Evolutionary conservation across 2,888 invertebrate genomes (phyloP).

Genomic region (Chrysina gloriosa): DNA sequence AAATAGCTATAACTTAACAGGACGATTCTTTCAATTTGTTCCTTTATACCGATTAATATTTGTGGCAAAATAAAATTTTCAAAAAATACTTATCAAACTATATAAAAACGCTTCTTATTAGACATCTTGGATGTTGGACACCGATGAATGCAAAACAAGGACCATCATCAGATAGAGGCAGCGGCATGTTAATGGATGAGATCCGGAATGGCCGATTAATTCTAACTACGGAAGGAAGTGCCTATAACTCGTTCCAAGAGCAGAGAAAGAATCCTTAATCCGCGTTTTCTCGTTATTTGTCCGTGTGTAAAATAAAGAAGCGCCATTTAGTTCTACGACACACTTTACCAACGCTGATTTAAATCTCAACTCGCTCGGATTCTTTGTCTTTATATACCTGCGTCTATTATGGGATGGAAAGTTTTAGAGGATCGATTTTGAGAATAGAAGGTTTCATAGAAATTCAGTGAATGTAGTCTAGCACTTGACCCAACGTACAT

Average conservation of each 20-base stretch:
- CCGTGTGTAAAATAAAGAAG: conserved; percentile 53
- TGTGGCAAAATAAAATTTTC: no score
- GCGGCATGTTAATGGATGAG: conserved; percentile 54
- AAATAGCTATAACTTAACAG: no score
- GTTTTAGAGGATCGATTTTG: conserved; percentile 2
- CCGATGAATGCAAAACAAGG: conserved; percentile 29
- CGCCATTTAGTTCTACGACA: conserved; percentile 53
- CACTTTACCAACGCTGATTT: conserved; percentile 52
- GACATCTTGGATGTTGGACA: not conserved
- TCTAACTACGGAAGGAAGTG: conserved; percentile 55
- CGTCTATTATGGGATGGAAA: not conserved
- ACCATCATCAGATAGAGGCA: conserved; percentile 30
- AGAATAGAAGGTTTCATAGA: not conserved
- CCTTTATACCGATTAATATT: no score
- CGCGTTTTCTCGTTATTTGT: conserved; percentile 56
- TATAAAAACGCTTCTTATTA: not conserved
- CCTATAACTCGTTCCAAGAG: conserved; percentile 55
- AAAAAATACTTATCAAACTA: not conserved
- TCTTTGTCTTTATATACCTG: conserved; percentile 22
- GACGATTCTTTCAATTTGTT: no score
- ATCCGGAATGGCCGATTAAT: conserved; percentile 56
- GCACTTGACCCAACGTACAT: no score
- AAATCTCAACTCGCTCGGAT: conserved; percentile 41
- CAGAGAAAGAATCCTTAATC: conserved; percentile 56
- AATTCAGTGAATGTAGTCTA: no score